phyloP scores from a whole-genome alignment of 2,797 vertebrate genomes.

The Catamblyrhynchus diadema region DNA sequence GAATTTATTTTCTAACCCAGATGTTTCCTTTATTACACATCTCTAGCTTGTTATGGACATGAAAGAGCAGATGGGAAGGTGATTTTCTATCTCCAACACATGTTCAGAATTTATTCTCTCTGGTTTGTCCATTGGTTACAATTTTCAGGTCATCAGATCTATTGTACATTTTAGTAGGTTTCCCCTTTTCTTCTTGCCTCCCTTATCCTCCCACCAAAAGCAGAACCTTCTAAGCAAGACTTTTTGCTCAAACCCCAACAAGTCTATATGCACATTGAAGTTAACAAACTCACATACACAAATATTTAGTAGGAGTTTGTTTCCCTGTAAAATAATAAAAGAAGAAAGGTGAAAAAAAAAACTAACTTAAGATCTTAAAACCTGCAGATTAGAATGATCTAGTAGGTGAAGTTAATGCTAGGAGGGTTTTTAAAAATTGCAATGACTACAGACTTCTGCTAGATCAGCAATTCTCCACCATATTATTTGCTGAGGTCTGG shows the following conservation, averaged over 20 bases:
- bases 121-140: not conserved
- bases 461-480: not conserved
- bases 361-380: not conserved
- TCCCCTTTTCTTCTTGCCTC: not conserved
- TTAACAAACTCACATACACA: not conserved
- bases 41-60: not conserved
- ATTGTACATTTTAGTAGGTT: not conserved
- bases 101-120: not conserved
- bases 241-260: not conserved
- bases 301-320: not conserved
- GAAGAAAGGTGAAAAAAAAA: not conserved
- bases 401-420: not conserved
- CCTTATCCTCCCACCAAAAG: not conserved
- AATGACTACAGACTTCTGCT: not conserved
- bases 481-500: not conserved
- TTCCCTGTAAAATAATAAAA: not conserved
- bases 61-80: not conserved
- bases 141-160: not conserved
- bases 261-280: not conserved
- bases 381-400: not conserved
- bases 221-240: not conserved
- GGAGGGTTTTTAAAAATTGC: not conserved
- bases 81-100: not conserved
- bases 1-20: constrained; percentile 59
- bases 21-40: constrained; percentile 44